Conservation (phyloP, 2,797 vertebrate species). For the Myotis daubentonii region DNA sequence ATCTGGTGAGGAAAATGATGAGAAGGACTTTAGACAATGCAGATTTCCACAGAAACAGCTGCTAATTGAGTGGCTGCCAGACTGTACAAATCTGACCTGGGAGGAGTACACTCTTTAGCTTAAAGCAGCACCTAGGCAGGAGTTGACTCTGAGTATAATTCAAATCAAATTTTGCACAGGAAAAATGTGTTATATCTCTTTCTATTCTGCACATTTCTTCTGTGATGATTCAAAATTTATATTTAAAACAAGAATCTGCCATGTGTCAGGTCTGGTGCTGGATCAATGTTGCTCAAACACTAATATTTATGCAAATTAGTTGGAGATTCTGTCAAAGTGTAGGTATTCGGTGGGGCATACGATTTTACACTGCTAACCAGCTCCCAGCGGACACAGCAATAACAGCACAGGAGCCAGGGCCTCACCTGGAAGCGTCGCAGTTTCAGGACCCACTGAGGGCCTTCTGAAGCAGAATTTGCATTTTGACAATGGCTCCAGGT, state of each 20-base stretch:
- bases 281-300: not conserved
- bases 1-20: not conserved
- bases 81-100: not conserved
- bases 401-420: not conserved
- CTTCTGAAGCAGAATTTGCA: not conserved
- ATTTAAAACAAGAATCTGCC: not conserved
- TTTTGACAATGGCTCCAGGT: not conserved
- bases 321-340: not conserved
- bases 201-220: not conserved
- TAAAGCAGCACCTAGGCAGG: not conserved
- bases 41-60: not conserved
- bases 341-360: not conserved
- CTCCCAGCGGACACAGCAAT: not conserved
- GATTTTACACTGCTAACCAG: not conserved
- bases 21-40: not conserved
- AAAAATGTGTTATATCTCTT: not conserved
- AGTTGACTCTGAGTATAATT: not conserved
- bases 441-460: not conserved
- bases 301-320: not conserved
- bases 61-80: not conserved
- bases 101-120: not conserved
- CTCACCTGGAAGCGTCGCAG: not conserved
- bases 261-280: not conserved
- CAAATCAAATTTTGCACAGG: not conserved
- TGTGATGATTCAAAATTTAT: not conserved